Evolutionary conservation across 2,113 vertebrate species (phyloP).

Genomic region (Colinus virginianus): DNA sequence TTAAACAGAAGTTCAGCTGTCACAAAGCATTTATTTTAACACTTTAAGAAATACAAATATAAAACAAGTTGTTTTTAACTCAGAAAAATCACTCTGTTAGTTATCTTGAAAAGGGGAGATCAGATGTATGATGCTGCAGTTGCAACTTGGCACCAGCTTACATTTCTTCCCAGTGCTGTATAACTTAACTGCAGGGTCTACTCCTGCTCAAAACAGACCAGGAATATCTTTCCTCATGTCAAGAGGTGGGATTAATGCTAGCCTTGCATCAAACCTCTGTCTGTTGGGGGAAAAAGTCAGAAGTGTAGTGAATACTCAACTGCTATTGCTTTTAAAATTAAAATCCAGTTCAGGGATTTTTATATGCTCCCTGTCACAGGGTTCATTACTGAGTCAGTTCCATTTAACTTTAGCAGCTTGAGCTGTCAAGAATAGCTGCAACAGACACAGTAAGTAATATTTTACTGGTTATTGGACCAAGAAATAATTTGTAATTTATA

Average conservation of each 20-base stretch:
- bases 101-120: neutral
- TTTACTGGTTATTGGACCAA: neutral
- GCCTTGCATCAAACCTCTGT: neutral
- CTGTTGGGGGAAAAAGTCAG: neutral
- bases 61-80: neutral
- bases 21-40: neutral
- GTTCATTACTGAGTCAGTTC: neutral
- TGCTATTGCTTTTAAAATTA: neutral
- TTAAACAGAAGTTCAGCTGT: neutral
- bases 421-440: neutral
- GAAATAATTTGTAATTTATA: conserved; percentile 6
- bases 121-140: neutral
- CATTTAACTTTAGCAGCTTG: neutral
- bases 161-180: neutral
- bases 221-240: neutral
- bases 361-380: neutral
- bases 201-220: neutral
- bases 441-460: neutral
- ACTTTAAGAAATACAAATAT: neutral
- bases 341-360: neutral
- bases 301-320: neutral
- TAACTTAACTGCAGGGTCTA: neutral
- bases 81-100: neutral
- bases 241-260: neutral
- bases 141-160: neutral